phyloP scores from a whole-genome alignment of 2,888 invertebrate species.

The Heliconius ismenius region DNA sequence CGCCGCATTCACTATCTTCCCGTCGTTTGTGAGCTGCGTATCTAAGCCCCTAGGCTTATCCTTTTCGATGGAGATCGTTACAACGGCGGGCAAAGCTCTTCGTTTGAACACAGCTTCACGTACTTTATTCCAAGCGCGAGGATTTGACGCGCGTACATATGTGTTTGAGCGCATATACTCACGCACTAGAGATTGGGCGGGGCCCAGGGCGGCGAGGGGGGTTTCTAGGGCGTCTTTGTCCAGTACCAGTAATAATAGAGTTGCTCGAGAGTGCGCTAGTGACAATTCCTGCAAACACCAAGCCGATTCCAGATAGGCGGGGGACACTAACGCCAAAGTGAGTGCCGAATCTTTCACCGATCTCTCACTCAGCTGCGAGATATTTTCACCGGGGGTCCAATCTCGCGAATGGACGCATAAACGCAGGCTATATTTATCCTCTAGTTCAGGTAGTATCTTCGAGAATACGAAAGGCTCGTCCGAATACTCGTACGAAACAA shows the following conservation, averaged over 20 bases:
- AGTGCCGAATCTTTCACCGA: not conserved
- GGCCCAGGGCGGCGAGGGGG: not conserved
- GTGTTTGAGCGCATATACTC: not conserved
- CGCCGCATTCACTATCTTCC: not conserved
- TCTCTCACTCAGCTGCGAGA: not conserved
- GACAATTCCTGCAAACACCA: not conserved
- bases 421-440: not conserved
- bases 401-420: not conserved
- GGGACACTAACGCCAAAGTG: not conserved
- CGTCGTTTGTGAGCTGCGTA: not conserved
- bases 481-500: conserved; percentile 89
- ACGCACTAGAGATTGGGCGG: not conserved
- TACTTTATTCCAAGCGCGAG: not conserved
- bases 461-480: conserved; percentile 87
- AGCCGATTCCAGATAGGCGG: not conserved
- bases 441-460: conserved; percentile 74
- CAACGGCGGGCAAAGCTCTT: not conserved
- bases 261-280: not conserved
- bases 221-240: not conserved
- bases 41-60: not conserved
- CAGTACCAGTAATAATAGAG: not conserved
- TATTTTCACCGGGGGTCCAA: not conserved
- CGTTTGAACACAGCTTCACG: not conserved
- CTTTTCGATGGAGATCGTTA: not conserved
- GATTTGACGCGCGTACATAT: not conserved